Evolutionary conservation across 2,797 vertebrate genomes (phyloP).

Genomic region (Paguma larvata): DNA sequence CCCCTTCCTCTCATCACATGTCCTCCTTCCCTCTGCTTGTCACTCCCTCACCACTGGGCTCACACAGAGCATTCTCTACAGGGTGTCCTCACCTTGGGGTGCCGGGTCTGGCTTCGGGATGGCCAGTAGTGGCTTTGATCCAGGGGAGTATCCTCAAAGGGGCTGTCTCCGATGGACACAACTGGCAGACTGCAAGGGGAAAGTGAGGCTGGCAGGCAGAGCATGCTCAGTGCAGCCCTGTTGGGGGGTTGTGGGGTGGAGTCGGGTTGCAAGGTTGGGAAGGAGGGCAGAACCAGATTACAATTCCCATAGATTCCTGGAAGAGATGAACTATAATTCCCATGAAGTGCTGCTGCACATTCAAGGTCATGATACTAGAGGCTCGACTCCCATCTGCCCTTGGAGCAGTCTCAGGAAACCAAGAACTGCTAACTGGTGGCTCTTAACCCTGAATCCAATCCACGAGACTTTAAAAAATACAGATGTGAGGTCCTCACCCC

Average conservation of each 20-base stretch:
- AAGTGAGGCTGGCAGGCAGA: not conserved
- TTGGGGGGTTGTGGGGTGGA: not conserved
- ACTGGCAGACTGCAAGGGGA: conserved; percentile 61
- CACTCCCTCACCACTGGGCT: conserved; percentile 16
- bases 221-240: not conserved
- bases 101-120: conserved; percentile 36
- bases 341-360: not conserved
- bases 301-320: not conserved
- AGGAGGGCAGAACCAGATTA: not conserved
- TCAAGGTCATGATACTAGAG: not conserved
- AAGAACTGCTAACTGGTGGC: not conserved
- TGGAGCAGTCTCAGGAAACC: not conserved
- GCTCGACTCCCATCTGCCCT: not conserved
- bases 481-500: not conserved
- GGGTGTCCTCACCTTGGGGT: conserved; percentile 66
- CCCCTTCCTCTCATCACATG: not conserved
- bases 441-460: not conserved
- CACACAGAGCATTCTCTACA: not conserved
- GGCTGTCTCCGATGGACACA: conserved; percentile 66
- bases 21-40: conserved; percentile 12
- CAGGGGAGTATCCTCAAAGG: conserved; percentile 26
- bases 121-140: conserved; percentile 60
- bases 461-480: not conserved
- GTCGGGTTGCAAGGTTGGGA: not conserved
- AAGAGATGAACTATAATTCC: not conserved